Percentiles rank a stretch among this genome's conserved stretches.
These are phyloP conservation scores for Zaprionus camerounensis DNA, from an alignment of 1,140 invertebrate genomes.

Conservation along the genomic window DNA sequence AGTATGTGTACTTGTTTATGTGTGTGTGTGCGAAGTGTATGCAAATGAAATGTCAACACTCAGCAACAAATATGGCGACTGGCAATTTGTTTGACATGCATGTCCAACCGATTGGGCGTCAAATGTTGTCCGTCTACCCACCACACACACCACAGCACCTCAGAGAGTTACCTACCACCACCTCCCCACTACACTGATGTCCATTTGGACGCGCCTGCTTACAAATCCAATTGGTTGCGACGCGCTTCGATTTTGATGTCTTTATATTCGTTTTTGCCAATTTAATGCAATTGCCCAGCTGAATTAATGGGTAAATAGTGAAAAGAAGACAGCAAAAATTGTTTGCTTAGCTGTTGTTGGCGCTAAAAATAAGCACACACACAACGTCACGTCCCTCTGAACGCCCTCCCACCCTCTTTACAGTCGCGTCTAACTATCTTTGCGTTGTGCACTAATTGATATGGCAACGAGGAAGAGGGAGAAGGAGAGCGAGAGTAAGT, in stretches of 20 bases:
- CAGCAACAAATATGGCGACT: conserved; percentile 52
- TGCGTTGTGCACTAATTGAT: conserved; percentile 66
- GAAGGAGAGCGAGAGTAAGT: background rate
- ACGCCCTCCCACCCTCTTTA: background rate
- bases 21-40: conserved; percentile 11
- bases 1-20: background rate
- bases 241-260: conserved; percentile 40
- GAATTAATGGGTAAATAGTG: conserved; percentile 36
- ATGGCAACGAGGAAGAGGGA: conserved; percentile 26
- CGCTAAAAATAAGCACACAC: conserved; percentile 57
- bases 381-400: conserved; percentile 21
- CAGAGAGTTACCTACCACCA: background rate
- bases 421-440: conserved; percentile 57
- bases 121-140: background rate
- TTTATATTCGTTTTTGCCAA: conserved; percentile 33
- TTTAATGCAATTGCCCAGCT: conserved; percentile 52
- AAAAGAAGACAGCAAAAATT: conserved; percentile 8
- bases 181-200: conserved; percentile 11
- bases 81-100: conserved; percentile 66
- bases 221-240: conserved; percentile 39
- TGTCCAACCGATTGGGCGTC: conserved; percentile 60
- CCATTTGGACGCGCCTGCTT: conserved; percentile 38
- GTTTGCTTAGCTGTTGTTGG: conserved; percentile 50
- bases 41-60: conserved; percentile 73
- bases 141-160: conserved; percentile 1